phyloP scores from a whole-genome alignment of 92 coral and sea anemone species.

The Actinernus sp. region DNA sequence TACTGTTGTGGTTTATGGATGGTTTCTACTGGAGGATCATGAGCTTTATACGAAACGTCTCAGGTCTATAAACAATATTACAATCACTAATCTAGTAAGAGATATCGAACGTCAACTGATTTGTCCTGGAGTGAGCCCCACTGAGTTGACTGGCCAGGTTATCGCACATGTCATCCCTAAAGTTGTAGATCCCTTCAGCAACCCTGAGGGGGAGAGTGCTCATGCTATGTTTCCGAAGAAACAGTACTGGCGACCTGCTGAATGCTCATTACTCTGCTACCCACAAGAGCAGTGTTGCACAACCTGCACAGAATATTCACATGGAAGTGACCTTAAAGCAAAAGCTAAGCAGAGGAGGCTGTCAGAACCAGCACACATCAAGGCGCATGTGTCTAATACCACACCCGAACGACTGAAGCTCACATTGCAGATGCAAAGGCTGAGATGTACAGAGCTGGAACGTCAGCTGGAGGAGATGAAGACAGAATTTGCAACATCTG shows the following conservation, averaged over 20 bases:
- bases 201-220: conserved; percentile 1
- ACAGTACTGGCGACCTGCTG: no score
- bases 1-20: conserved; percentile 38
- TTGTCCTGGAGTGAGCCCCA: conserved; percentile 53
- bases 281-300: no score
- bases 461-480: conserved; percentile 24
- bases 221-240: no score
- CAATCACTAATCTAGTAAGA: conserved; percentile 27
- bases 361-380: conserved; percentile 42
- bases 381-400: conserved; percentile 18
- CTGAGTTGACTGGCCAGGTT: conserved; percentile 32
- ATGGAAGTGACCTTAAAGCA: conserved; percentile 11
- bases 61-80: conserved; percentile 44
- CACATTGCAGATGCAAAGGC: conserved; percentile 35
- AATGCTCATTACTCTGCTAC: no score
- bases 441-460: conserved; percentile 39
- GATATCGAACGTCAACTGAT: conserved; percentile 8
- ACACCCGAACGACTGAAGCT: conserved; percentile 23
- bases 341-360: conserved; percentile 27
- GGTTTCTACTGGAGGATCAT: conserved; percentile 57
- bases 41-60: conserved; percentile 10
- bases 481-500: conserved; percentile 4
- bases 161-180: conserved; percentile 49
- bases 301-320: conserved; percentile 23
- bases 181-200: conserved; percentile 42